Evolutionary conservation across 2,113 vertebrate species (phyloP).

Genomic region (Charadrius vociferus): DNA sequence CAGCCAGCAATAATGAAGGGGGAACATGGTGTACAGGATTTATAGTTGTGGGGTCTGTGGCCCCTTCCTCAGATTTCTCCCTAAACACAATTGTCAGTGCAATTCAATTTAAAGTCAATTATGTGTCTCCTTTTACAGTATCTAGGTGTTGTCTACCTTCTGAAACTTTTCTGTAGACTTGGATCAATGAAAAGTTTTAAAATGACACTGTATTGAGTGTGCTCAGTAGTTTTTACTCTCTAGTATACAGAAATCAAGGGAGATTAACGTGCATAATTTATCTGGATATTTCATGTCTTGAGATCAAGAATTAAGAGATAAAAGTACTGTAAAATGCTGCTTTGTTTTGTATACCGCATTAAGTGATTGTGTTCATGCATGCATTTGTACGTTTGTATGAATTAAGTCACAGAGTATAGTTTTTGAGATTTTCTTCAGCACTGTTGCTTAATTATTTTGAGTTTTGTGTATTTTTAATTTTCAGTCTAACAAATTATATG

Average conservation of each 20-base stretch:
- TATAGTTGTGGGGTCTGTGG: fast-evolving
- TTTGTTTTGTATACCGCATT: background rate
- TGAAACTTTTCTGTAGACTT: background rate
- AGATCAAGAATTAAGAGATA: background rate
- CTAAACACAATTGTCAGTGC: background rate
- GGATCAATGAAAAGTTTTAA: background rate
- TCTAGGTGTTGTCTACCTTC: background rate
- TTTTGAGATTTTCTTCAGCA: background rate
- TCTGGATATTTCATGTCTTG: background rate
- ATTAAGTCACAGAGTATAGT: background rate
- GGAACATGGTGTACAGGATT: background rate
- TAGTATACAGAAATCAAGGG: background rate
- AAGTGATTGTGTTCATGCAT: background rate
- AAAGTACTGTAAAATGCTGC: background rate
- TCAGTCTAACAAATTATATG: background rate
- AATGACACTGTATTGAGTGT: background rate
- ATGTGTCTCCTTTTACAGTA: background rate
- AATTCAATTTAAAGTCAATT: background rate
- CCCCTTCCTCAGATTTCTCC: background rate
- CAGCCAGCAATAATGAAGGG: background rate
- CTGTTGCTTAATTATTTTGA: background rate
- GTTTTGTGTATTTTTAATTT: background rate
- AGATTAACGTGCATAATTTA: background rate
- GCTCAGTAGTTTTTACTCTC: background rate
- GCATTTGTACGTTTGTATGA: background rate